Conservation (phyloP, 35 echinoderm and acorn worm genomes). For the Strongylocentrotus purpuratus region DNA sequence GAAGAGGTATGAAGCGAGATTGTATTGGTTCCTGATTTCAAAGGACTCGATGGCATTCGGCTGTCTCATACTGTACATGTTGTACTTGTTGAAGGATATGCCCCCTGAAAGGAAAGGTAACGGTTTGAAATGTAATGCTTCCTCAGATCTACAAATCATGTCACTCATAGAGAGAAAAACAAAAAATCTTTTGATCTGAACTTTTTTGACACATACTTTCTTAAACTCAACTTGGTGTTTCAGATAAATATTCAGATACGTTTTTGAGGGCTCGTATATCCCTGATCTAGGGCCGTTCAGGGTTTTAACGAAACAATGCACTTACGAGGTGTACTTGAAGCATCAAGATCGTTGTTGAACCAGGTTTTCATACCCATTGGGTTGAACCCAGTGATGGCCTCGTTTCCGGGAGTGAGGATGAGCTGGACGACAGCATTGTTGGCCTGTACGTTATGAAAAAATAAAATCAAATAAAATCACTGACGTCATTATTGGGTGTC, state of each 20-base stretch:
- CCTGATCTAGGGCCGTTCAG: too few relatives aligned
- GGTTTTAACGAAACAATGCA: background rate
- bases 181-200: too few relatives aligned
- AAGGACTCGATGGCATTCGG: conserved; percentile 23
- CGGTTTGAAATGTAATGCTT: background rate
- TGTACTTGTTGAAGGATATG: background rate
- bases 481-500: too few relatives aligned
- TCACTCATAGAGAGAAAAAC: too few relatives aligned
- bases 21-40: background rate
- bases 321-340: conserved; percentile 8
- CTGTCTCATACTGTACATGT: conserved; percentile 7
- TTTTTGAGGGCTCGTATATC: too few relatives aligned
- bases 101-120: background rate
- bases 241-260: too few relatives aligned
- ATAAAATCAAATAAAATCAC: background rate
- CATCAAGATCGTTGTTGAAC: background rate
- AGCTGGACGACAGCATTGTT: conserved; percentile 33
- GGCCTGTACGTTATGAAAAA: background rate
- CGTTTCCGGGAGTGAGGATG: background rate
- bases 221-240: too few relatives aligned
- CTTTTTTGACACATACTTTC: too few relatives aligned
- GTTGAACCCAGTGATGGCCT: background rate
- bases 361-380: background rate
- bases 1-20: background rate
- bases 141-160: too few relatives aligned